phyloP scores from a whole-genome alignment of 2,888 invertebrate species.

The Lochmaea capreae region DNA sequence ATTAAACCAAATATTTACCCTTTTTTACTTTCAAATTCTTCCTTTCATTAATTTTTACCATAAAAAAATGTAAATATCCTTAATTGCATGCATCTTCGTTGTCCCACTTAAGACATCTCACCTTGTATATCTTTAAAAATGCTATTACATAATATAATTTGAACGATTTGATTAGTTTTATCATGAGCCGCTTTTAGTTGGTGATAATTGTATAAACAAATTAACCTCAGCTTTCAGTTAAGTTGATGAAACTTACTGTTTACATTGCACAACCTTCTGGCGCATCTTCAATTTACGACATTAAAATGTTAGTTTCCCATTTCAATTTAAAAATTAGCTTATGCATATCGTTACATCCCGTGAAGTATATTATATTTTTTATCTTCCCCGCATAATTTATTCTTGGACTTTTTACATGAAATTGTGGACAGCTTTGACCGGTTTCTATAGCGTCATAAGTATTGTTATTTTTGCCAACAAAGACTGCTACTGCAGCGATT shows the following conservation, averaged over 20 bases:
- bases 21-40: not conserved
- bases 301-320: conserved; percentile 4
- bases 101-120: conserved; percentile 18
- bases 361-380: too few relatives aligned
- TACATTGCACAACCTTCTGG: conserved; percentile 14
- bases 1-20: too few relatives aligned
- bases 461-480: too few relatives aligned
- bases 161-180: conserved; percentile 21
- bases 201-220: conserved; percentile 38
- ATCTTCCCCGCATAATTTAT: too few relatives aligned
- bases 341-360: too few relatives aligned
- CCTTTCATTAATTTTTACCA: not conserved
- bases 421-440: too few relatives aligned
- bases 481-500: too few relatives aligned
- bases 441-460: too few relatives aligned
- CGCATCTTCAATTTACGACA: conserved; percentile 8
- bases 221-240: conserved; percentile 33
- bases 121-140: not conserved
- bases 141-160: conserved; percentile 18
- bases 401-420: too few relatives aligned
- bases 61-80: not conserved
- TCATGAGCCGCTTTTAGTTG: conserved; percentile 20
- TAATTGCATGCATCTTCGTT: not conserved
- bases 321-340: not conserved
- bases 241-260: conserved; percentile 23